Evolutionary conservation across 2,888 invertebrate genomes (phyloP).

Genomic region (Magallana nippona): DNA sequence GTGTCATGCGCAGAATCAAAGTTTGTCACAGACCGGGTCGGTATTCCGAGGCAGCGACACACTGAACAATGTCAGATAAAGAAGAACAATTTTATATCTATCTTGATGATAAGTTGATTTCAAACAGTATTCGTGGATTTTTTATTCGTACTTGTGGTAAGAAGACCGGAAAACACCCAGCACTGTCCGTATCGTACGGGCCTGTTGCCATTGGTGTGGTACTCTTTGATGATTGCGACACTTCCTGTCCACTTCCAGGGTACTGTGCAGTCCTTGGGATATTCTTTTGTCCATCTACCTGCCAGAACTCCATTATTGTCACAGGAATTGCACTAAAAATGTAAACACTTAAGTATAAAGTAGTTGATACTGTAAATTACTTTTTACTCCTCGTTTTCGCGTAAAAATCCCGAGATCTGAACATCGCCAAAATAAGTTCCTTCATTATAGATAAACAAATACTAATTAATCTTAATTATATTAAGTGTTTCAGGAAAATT

Average conservation of each 20-base stretch:
- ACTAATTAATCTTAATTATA: no score
- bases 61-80: slow-evolving; percentile 55
- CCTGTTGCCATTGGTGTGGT: slow-evolving; percentile 61
- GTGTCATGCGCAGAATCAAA: slow-evolving; percentile 76
- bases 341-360: background rate
- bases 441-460: no score
- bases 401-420: no score
- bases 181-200: slow-evolving; percentile 77
- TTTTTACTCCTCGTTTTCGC: background rate
- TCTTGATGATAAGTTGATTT: no score
- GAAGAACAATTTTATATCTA: background rate
- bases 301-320: slow-evolving; percentile 72
- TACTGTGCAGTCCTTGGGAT: slow-evolving; percentile 65
- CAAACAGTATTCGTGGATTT: no score
- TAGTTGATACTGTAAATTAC: background rate
- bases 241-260: slow-evolving; percentile 78
- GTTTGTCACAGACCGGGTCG: slow-evolving; percentile 76
- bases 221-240: slow-evolving; percentile 73
- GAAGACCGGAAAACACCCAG: slow-evolving; percentile 77
- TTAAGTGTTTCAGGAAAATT: no score
- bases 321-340: slow-evolving; percentile 60
- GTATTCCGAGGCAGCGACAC: slow-evolving; percentile 72
- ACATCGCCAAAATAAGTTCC: no score
- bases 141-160: slow-evolving; percentile 71
- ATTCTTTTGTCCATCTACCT: slow-evolving; percentile 73